phyloP scores from a whole-genome alignment of 1,140 invertebrate genomes.

The Listronotus oregonensis region DNA sequence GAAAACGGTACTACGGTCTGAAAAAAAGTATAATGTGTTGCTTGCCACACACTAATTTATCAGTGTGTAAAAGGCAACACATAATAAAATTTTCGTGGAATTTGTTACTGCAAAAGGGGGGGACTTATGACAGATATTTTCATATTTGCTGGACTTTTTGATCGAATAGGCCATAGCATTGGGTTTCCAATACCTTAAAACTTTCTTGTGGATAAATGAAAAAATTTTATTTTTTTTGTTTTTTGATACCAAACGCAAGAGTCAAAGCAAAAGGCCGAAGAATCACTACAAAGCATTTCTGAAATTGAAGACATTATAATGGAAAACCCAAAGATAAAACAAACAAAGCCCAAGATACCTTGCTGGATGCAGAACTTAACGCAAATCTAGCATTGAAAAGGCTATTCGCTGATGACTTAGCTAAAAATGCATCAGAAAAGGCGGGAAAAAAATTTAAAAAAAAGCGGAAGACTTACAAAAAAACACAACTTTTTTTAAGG shows the following conservation, averaged over 20 bases:
- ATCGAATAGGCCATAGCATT: too few species aligned
- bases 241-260: slow-evolving; percentile 89
- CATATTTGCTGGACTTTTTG: too few species aligned
- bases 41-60: too few species aligned
- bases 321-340: slow-evolving; percentile 66
- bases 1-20: too few species aligned
- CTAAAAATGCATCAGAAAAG: slow-evolving; percentile 73
- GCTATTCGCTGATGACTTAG: slow-evolving; percentile 70
- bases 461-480: slow-evolving; percentile 77
- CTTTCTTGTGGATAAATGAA: too few species aligned
- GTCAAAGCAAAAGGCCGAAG: slow-evolving; percentile 70
- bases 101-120: too few species aligned
- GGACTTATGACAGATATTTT: too few species aligned
- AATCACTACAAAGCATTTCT: slow-evolving; percentile 65
- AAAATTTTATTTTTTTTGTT: too few species aligned
- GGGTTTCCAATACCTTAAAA: too few species aligned
- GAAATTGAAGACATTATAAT: slow-evolving; percentile 62
- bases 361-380: slow-evolving; percentile 76
- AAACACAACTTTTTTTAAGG: slow-evolving; percentile 73
- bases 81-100: too few species aligned
- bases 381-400: slow-evolving; percentile 80
- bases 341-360: slow-evolving; percentile 70
- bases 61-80: too few species aligned
- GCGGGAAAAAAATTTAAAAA: slow-evolving; percentile 76
- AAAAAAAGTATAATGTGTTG: too few species aligned